Base-by-base conservation (phyloP, 2,888 invertebrate genomes). In the Ophion obscuratus region DNA sequence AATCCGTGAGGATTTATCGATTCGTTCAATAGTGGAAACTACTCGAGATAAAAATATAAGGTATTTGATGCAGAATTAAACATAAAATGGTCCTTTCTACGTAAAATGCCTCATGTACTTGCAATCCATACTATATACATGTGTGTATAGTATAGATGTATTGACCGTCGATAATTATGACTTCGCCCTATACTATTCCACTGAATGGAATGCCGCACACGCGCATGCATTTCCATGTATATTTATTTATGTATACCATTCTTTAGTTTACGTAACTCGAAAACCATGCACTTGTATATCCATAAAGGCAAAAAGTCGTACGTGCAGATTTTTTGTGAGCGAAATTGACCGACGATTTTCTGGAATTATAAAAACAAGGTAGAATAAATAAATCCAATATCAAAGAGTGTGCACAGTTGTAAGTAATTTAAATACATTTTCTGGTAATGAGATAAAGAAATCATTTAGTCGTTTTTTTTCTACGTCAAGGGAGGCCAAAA, bases 141-240 rank as follows among this genome's bases (percentile, higher is more conserved):
- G 24, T 40, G 27, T n/a, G 57, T 61, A 40, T 14, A 24, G 40
- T 44, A 36, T 2, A 62, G 7, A 20, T 17, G 17, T 66, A 24
- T 27, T 44, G 27, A 44, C 61, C 68, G 79, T n/a, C 44, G 70
- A 81, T 74, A 81, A 84, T 76, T 67, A 71, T 61, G 53, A 40
- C 64, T 80, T 40, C 76, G 64, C 11, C 53, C 20, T 73, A n/a
- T 5, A 27, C 27, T 27, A 44, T 44, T 64, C 40, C 36, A 27
- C 27, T 27, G 44, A 59, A 68, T 10, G n/a, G 10, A 62, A 47
- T 24, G n/a, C 7, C 17, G 20, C 40, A 27, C n/a, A 68, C 44
- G 20, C 27, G 53, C 14, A 47, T 10, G 11, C 20, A 17, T 14
- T 10, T 27, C 70, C 17, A 27, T 11, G 40, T 20, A 64, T 31